A percentile compares a stretch with the other conserved stretches of the same genome.
phyloP scores from a whole-genome alignment of 2,888 invertebrate genomes.

The Ophion obscuratus region DNA sequence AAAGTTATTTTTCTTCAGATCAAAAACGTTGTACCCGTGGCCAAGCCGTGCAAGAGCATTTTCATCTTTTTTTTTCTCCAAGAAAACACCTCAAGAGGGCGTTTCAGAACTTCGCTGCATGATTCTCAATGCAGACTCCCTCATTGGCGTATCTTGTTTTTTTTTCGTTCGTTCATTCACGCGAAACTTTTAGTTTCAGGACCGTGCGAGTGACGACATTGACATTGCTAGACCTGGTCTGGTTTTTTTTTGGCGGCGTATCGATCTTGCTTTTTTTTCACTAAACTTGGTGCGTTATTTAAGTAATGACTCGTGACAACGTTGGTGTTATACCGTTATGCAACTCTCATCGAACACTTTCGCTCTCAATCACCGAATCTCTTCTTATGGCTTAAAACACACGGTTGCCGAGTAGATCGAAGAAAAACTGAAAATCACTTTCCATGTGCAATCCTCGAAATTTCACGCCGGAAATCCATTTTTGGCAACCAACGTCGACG shows the following conservation, averaged over 20 bases:
- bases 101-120: constrained; percentile 26
- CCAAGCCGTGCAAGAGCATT: constrained; percentile 23
- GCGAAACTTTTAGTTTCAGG: constrained; percentile 11
- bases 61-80: neutral
- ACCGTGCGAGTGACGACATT: constrained; percentile 10
- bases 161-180: neutral
- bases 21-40: constrained; percentile 21
- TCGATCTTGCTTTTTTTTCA: constrained; percentile 41
- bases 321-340: constrained; percentile 61
- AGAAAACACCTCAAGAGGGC: constrained; percentile 34
- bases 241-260: constrained; percentile 19
- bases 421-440: constrained; percentile 34
- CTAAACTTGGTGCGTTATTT: constrained; percentile 66
- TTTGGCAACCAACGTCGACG: constrained; percentile 4
- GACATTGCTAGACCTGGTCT: constrained; percentile 16
- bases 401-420: constrained; percentile 61
- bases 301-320: constrained; percentile 68
- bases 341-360: constrained; percentile 48
- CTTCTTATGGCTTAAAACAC: constrained; percentile 68
- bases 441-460: constrained; percentile 9
- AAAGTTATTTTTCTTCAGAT: constrained; percentile 28
- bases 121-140: constrained; percentile 8
- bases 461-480: constrained; percentile 14
- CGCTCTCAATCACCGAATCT: constrained; percentile 21
- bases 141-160: constrained; percentile 18